phyloP scores from a whole-genome alignment of 2,113 vertebrate genomes.

The Atrichornis clamosus region DNA sequence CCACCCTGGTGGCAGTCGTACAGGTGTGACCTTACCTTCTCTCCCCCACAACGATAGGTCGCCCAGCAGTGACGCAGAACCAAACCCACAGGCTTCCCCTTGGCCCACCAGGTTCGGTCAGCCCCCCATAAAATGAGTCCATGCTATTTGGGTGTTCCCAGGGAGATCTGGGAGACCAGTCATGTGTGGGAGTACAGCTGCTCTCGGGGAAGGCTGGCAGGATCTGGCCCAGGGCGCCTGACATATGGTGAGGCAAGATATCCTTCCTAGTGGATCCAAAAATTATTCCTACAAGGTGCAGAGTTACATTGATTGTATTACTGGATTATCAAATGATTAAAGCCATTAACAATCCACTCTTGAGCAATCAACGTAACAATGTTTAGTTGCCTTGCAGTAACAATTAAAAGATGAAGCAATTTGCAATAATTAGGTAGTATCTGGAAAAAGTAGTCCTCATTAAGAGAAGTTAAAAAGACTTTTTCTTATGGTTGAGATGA shows the following conservation, averaged over 20 bases:
- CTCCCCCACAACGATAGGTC: not conserved
- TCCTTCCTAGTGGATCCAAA: slow-evolving; percentile 12
- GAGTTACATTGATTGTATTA: slow-evolving; percentile 71
- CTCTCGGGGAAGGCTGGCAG: not conserved
- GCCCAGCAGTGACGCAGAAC: not conserved
- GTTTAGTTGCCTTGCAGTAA: slow-evolving; percentile 79
- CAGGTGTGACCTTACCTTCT: not conserved
- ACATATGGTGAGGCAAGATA: not conserved
- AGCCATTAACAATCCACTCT: slow-evolving; percentile 75
- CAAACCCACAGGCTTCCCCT: not conserved
- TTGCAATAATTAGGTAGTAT: slow-evolving; percentile 78
- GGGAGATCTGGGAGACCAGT: not conserved
- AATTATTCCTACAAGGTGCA: slow-evolving; percentile 63
- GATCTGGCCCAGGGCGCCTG: not conserved
- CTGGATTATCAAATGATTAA: slow-evolving; percentile 78
- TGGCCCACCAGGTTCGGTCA: not conserved
- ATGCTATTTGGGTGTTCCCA: not conserved
- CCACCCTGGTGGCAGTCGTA: not conserved
- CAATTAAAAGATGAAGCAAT: slow-evolving; percentile 78
- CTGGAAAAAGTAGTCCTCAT: slow-evolving; percentile 72
- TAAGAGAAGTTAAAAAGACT: slow-evolving; percentile 73
- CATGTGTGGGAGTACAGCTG: not conserved
- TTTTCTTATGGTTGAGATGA: slow-evolving; percentile 56
- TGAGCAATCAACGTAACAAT: slow-evolving; percentile 76
- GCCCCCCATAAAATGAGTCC: not conserved